Evolutionary conservation across 2,888 invertebrate species (phyloP).

Genomic region (Euplexia lucipara): DNA sequence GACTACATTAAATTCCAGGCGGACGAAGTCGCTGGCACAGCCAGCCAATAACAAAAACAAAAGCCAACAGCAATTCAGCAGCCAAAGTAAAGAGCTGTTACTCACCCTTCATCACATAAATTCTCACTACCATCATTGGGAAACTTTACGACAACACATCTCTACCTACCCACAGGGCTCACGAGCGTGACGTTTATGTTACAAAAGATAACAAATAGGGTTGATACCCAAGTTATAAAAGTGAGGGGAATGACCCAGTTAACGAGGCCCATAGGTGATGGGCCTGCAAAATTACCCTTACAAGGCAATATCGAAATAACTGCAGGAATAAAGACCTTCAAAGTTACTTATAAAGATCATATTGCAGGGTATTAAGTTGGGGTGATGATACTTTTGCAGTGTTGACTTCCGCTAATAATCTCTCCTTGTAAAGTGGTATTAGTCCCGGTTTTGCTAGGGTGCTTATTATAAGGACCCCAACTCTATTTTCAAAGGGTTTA

Average conservation of each 20-base stretch:
- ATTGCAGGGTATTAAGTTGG: slow-evolving; percentile 18
- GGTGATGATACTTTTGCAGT: slow-evolving; percentile 25
- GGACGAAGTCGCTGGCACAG: too few species aligned
- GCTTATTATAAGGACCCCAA: background rate
- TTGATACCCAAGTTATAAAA: slow-evolving; percentile 48
- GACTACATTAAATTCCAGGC: too few species aligned
- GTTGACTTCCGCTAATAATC: slow-evolving; percentile 39
- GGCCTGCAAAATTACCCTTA: slow-evolving; percentile 43
- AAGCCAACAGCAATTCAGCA: too few species aligned
- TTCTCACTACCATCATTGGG: slow-evolving; percentile 1
- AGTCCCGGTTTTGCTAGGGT: slow-evolving; percentile 5
- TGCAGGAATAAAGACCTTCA: slow-evolving; percentile 41
- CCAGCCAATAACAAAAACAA: too few species aligned
- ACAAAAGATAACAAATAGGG: slow-evolving; percentile 53
- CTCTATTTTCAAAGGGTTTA: slow-evolving; percentile 16
- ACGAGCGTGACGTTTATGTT: slow-evolving; percentile 43
- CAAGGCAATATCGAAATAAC: slow-evolving; percentile 46
- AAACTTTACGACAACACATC: slow-evolving; percentile 29
- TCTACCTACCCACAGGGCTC: slow-evolving; percentile 7
- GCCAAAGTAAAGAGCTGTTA: background rate
- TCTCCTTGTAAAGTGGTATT: slow-evolving; percentile 10
- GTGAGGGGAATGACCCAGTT: slow-evolving; percentile 26
- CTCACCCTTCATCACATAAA: slow-evolving; percentile 24
- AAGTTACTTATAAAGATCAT: slow-evolving; percentile 40
- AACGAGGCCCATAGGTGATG: slow-evolving; percentile 50